A percentile compares a stretch with the other conserved stretches of the same genome.
Conservation (phyloP, 2,113 vertebrate genomes). For the Marcusenius ussheri region DNA sequence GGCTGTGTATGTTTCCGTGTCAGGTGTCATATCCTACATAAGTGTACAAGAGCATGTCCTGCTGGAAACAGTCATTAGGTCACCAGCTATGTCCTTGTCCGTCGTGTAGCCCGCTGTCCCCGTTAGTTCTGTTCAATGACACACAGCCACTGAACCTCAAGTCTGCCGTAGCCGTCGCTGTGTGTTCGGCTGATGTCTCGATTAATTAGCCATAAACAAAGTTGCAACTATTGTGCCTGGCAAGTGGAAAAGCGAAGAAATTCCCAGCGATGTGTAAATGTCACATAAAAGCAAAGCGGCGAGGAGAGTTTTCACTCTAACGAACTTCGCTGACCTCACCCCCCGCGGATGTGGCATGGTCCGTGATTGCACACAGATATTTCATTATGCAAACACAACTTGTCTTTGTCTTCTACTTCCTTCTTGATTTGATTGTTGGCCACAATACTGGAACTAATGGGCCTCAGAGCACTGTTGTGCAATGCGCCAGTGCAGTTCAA, state of each 20-base stretch:
- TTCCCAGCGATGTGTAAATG: neutral
- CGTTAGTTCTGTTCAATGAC: neutral
- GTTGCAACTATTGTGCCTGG: neutral
- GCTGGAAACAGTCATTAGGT: neutral
- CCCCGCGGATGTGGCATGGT: neutral
- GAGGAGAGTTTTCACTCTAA: neutral
- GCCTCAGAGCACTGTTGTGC: neutral
- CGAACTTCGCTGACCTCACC: neutral
- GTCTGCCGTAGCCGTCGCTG: neutral
- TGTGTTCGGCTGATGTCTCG: neutral
- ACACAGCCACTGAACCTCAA: neutral
- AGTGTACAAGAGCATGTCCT: neutral
- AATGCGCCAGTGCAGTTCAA: neutral
- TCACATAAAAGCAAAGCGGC: neutral
- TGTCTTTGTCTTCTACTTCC: neutral
- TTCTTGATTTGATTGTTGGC: neutral
- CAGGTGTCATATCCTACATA: neutral
- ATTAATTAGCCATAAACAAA: neutral
- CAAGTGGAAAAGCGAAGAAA: neutral
- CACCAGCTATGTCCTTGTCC: neutral
- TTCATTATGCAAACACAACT: neutral
- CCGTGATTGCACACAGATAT: neutral
- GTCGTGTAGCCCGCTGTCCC: neutral
- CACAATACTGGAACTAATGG: neutral
- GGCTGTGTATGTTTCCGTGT: neutral